Evolutionary conservation across 2,888 invertebrate genomes (phyloP), one percentile per base, ranked within the genome.

Genomic region (Euplexia lucipara): DNA sequence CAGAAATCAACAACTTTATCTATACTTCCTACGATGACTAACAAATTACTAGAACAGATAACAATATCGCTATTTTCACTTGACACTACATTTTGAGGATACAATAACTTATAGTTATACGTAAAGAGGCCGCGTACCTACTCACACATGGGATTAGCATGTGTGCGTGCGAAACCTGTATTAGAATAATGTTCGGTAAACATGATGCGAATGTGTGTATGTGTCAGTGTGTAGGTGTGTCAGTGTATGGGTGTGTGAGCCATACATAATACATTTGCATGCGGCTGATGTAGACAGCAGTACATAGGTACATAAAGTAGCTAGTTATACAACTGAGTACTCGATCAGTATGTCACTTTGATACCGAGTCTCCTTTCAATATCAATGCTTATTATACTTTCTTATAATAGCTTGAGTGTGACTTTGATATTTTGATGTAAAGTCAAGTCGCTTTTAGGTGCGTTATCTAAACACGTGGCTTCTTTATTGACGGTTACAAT

Each of bases 271-370:
- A 88, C 85, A 90, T 92, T 91, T 90, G 86, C 90, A 92, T 90
- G 88, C 85, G 79, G 70, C 82, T 79, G 82, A 81, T 86, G 89
- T 90, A 85, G 83, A 86, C 85, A 86, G 83, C 83, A 42, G 8
- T 16, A 52, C 83, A 26, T 26, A 26, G 26, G 26, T 26, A 87
- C 84, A 84, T 85, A 85, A 26, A 74, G 48, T 85, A 83, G 86
- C 70, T 82, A 83, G 68, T 83, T 78, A 77, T 76, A 75, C 78
- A 73, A 78, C 83, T 83, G 88, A 88, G 90, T 88, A 89, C 86
- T 90, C 90, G 90, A 90, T 90, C 91, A 92, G 89, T 90, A 88
- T 92, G 92, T 91, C 91, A 92, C 83, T 82, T 85, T 77, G 75
- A 84, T 70, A 73, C 60, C 54, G 52, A 54, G 52, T 41, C 56